Evolutionary conservation across 2,888 invertebrate species (phyloP).

Genomic region (Drosophila formosana): DNA sequence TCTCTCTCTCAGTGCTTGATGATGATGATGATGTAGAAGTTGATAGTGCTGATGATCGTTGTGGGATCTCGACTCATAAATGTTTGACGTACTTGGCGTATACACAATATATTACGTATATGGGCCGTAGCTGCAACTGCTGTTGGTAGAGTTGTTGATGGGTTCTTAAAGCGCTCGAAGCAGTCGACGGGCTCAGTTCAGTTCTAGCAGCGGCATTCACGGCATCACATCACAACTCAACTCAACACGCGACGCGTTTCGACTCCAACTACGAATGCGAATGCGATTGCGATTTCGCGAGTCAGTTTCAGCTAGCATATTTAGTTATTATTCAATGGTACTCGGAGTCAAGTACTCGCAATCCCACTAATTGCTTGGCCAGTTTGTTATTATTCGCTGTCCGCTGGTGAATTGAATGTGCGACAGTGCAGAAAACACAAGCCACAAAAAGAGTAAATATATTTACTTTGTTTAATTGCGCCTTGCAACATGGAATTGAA

Average conservation of each 20-base stretch:
- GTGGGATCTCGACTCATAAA: slow-evolving; percentile 4
- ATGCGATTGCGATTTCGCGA: background rate
- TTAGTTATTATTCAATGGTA: slow-evolving; percentile 9
- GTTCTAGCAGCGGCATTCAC: slow-evolving; percentile 75
- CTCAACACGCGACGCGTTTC: slow-evolving; percentile 29
- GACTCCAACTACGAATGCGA: background rate
- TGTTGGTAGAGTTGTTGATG: slow-evolving; percentile 40
- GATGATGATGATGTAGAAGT: slow-evolving; percentile 1
- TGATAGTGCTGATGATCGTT: slow-evolving; percentile 10
- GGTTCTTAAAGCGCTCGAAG: slow-evolving; percentile 73
- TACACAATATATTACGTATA: background rate
- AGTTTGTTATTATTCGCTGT: slow-evolving; percentile 14
- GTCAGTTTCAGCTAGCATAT: background rate
- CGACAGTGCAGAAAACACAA: slow-evolving; percentile 40
- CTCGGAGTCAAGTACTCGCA: slow-evolving; percentile 1
- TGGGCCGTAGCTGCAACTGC: slow-evolving; percentile 6
- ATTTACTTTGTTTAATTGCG: slow-evolving; percentile 9
- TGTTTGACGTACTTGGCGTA: slow-evolving; percentile 7
- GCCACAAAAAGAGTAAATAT: slow-evolving; percentile 1
- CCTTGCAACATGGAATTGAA: slow-evolving; percentile 61
- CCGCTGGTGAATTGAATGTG: slow-evolving; percentile 34
- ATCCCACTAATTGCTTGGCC: slow-evolving; percentile 9
- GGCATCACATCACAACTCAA: slow-evolving; percentile 54
- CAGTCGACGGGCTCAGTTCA: slow-evolving; percentile 61
- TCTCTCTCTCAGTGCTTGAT: slow-evolving; percentile 3